These are phyloP conservation scores for Polyergus mexicanus DNA, from an alignment of 1,140 invertebrate genomes.

Conservation along the genomic window DNA sequence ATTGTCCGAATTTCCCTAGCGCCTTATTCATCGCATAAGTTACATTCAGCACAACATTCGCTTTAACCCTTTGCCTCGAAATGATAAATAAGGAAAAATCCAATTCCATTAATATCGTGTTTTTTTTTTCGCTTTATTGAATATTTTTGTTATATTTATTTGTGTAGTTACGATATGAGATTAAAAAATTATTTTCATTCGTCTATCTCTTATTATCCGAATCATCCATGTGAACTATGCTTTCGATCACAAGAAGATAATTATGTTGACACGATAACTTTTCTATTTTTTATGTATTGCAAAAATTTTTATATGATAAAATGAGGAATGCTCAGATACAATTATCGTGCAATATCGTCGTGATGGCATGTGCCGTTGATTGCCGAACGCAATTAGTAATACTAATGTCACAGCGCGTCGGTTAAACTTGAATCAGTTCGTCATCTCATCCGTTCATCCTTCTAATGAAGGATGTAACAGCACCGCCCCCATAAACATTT, in stretches of 20 bases:
- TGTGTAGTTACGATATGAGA: not conserved
- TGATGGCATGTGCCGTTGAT: constrained; percentile 38
- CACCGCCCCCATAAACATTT: constrained; percentile 84
- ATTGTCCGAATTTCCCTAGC: constrained; percentile 70
- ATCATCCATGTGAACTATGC: not conserved
- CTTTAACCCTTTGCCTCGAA: constrained; percentile 20
- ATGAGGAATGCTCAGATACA: not conserved
- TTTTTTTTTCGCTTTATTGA: constrained; percentile 42
- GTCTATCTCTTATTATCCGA: not conserved
- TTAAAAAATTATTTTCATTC: not conserved
- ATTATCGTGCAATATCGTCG: not conserved
- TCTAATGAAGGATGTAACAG: constrained; percentile 80
- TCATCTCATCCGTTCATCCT: constrained; percentile 70
- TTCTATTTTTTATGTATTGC: not conserved
- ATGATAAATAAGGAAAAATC: constrained; percentile 39
- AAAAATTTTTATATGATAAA: not conserved
- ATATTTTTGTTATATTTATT: constrained; percentile 2
- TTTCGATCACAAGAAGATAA: not conserved
- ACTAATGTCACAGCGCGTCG: constrained; percentile 62
- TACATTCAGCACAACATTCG: constrained; percentile 42
- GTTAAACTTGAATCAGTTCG: constrained; percentile 84
- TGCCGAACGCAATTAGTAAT: constrained; percentile 62
- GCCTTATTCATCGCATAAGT: constrained; percentile 53
- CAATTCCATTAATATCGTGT: constrained; percentile 35
- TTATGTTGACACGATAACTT: not conserved